A percentile compares a stretch with the other conserved stretches of the same genome.
Evolutionary conservation across 2,888 invertebrate species (phyloP).

Genomic region (Saturnia japonica): DNA sequence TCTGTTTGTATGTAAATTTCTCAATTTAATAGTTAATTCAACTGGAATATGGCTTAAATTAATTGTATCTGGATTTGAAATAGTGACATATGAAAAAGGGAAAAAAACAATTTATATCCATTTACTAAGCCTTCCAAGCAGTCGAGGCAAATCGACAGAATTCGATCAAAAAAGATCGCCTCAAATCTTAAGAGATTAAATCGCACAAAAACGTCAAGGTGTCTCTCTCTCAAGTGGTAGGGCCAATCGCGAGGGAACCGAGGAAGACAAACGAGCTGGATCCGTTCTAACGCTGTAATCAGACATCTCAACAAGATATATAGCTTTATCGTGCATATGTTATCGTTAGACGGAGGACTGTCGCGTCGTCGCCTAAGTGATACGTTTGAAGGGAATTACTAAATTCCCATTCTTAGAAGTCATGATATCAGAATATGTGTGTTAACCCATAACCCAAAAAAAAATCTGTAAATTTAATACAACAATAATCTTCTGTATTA

Average conservation of each 20-base stretch:
- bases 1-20: neutral
- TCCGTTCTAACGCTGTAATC: neutral
- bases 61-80: neutral
- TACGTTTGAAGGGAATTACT: neutral
- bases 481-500: too few species aligned
- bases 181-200: constrained; percentile 7
- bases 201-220: neutral
- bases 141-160: neutral
- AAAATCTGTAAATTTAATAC: too few species aligned
- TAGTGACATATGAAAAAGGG: neutral
- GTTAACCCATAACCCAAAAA: too few species aligned
- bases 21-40: neutral
- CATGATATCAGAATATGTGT: too few species aligned
- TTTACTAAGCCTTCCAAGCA: neutral
- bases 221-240: neutral
- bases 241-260: neutral
- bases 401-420: too few species aligned
- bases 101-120: constrained; percentile 1
- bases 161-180: neutral
- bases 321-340: constrained; percentile 3
- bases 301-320: constrained; percentile 6
- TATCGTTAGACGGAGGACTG: neutral
- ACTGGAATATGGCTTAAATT: neutral
- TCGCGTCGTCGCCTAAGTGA: neutral
- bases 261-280: constrained; percentile 2